Evolutionary conservation across 2,797 vertebrate species (phyloP).

Genomic region (Petrocephalus schoutedeni): DNA sequence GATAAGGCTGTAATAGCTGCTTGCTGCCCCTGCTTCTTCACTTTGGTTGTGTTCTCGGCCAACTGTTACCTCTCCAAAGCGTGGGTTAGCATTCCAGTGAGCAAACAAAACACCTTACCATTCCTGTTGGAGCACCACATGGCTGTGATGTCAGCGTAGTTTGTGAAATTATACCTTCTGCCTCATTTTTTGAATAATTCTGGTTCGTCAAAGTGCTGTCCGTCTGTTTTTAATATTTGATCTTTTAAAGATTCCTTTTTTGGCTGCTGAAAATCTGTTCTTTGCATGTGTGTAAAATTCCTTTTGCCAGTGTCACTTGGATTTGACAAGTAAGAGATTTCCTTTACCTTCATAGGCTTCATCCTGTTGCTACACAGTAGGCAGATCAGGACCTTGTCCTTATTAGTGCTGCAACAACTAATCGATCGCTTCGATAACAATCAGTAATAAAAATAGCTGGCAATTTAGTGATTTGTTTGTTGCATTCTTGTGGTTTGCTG

Average conservation of each 20-base stretch:
- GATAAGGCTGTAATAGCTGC: not conserved
- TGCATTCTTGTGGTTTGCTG: not conserved
- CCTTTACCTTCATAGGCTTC: not conserved
- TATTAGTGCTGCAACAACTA: not conserved
- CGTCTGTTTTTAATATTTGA: not conserved
- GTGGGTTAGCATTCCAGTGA: not conserved
- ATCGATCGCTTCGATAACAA: not conserved
- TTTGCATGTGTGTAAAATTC: not conserved
- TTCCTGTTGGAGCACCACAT: not conserved
- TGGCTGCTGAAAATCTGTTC: not conserved
- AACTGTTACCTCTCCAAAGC: not conserved
- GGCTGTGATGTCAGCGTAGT: not conserved
- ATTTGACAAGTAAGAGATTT: not conserved
- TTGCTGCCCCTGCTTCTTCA: not conserved
- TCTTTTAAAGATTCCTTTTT: not conserved
- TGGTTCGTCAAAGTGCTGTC: not conserved
- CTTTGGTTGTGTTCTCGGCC: not conserved
- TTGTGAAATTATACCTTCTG: not conserved
- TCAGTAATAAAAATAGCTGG: not conserved
- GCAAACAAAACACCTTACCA: not conserved
- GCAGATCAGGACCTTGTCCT: not conserved
- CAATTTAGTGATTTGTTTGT: not conserved
- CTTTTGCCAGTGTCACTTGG: not conserved
- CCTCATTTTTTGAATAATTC: not conserved
- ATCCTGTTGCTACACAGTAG: not conserved